Base-by-base conservation (phyloP, 1,140 invertebrate genomes). In the Diachasma alloeum region DNA sequence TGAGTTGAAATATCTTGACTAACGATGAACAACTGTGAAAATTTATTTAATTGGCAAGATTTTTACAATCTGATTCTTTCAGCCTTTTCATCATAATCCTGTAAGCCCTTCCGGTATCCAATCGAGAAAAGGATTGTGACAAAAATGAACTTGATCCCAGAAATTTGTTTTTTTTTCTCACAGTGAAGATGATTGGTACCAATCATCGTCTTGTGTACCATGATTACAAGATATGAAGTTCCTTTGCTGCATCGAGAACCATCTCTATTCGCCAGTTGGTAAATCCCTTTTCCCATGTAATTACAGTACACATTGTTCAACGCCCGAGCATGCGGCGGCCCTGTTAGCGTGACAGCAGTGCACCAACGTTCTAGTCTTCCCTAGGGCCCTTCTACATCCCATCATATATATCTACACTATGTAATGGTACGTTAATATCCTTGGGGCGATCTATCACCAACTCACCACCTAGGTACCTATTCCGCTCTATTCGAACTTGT, bases 371-470 rank as follows among this genome's bases (percentile, higher is more conserved):
- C 44, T 22, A 63, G 31, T 36, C 19, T 26, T 42, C 63, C 13
- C 13, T 39, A 66, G 71, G 26, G 22, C 26, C 56, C 48, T 73
- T 19, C 15, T 56, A 26, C 19, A 36, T n/a, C 42, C 26, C 2
- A 15, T 59, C 15, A 39, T 24, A 17, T 66, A 15, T n/a, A 46
- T 37, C 42, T 56, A 56, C n/a, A 78, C 39, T 75, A 39, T 31
- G 69, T 84, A 84, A 86, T 83, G 80, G 82, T 74, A 79, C 81
- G 79, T 80, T 85, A 84, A 85, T 85, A 83, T 84, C 78, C 82
- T 80, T 75, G 39, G 59, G 83, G 82, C 82, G 78, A 79, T 80
- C 79, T 78, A 85, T 84, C 81, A 78, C 67, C 80, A 73, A 56
- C 53, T 42, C 13, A 17, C n/a, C 48, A n/a, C 48, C 48, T 53